phyloP scores from a whole-genome alignment of 2,797 vertebrate genomes.

The Poeciliopsis paucimaculata region DNA sequence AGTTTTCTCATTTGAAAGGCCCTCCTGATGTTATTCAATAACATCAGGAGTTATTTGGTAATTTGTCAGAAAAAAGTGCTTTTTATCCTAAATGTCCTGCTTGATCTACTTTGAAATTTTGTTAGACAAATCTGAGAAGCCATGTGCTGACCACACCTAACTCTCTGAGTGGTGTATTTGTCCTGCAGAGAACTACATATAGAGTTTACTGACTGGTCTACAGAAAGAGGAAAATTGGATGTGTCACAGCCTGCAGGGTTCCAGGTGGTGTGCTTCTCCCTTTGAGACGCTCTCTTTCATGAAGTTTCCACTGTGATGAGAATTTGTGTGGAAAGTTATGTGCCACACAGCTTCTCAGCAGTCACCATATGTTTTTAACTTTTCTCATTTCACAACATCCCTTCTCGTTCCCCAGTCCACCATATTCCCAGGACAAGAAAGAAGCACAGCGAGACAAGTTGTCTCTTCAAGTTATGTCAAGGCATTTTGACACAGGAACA shows the following conservation, averaged over 20 bases:
- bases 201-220: conserved; percentile 53
- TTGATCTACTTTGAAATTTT: neutral
- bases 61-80: neutral
- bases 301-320: conserved; percentile 57
- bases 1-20: neutral
- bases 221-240: conserved; percentile 78
- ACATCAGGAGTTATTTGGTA: neutral
- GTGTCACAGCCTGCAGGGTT: conserved; percentile 64
- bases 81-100: neutral
- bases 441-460: neutral
- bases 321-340: conserved; percentile 60
- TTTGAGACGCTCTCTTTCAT: conserved; percentile 57
- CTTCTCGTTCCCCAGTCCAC: conserved; percentile 24
- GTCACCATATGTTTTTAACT: conserved; percentile 62
- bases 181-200: conserved; percentile 41
- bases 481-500: neutral
- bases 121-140: conserved; percentile 28
- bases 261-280: conserved; percentile 75
- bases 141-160: conserved; percentile 38
- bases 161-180: conserved; percentile 24
- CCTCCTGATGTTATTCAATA: neutral
- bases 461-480: conserved; percentile 2
- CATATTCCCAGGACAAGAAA: conserved; percentile 2
- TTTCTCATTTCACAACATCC: conserved; percentile 31
- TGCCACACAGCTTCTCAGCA: conserved; percentile 68